phyloP scores from a whole-genome alignment of 2,113 vertebrate genomes.

The Macquaria australasica region DNA sequence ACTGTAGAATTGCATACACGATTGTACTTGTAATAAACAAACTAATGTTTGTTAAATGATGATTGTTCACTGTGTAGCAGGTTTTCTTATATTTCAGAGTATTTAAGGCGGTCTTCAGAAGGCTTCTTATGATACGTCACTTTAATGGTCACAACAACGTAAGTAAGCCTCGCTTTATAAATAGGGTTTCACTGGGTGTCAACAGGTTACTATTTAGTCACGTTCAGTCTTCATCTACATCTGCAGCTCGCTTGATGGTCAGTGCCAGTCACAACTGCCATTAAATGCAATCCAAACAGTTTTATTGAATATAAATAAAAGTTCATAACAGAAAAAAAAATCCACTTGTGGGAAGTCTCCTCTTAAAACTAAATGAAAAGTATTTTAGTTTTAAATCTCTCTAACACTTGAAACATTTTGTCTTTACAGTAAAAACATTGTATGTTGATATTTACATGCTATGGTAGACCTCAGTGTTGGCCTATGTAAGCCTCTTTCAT shows the following conservation, averaged over 20 bases:
- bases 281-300: neutral
- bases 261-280: too few species aligned
- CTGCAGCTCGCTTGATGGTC: neutral
- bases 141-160: neutral
- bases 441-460: slow-evolving; percentile 26
- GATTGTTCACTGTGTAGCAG: neutral
- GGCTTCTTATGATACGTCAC: too few species aligned
- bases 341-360: neutral
- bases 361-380: neutral
- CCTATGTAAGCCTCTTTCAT: slow-evolving; percentile 18
- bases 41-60: neutral
- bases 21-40: too few species aligned
- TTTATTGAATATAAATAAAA: neutral
- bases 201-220: neutral
- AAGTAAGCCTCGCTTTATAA: neutral
- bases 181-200: too few species aligned
- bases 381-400: neutral
- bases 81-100: neutral
- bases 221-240: neutral
- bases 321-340: neutral
- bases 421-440: slow-evolving; percentile 29
- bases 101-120: neutral
- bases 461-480: neutral
- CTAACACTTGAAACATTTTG: neutral
- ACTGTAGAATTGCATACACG: neutral